phyloP scores from a whole-genome alignment of 2,888 invertebrate genomes.

The Hartigia nigra region DNA sequence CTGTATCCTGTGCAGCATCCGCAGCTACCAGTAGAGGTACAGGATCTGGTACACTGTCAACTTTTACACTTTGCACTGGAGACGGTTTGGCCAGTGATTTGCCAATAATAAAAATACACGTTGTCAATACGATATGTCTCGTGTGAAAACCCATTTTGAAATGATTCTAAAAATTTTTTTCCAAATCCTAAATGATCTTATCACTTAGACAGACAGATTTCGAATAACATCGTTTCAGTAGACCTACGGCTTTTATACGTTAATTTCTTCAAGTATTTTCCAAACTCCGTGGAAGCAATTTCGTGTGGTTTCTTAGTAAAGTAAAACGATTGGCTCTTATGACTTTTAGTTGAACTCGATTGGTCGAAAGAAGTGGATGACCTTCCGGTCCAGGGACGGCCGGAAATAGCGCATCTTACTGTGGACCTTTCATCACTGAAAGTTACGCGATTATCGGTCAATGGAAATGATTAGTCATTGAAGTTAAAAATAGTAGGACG shows the following conservation, averaged over 20 bases:
- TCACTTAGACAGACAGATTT: neutral
- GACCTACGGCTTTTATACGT: neutral
- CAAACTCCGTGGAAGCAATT: neutral
- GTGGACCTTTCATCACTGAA: neutral
- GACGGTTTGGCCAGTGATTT: neutral
- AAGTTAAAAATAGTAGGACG: neutral
- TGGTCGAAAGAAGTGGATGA: conserved; percentile 30
- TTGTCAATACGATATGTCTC: neutral
- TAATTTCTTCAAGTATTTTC: neutral
- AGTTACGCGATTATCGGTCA: neutral
- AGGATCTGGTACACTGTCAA: neutral
- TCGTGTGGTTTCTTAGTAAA: neutral
- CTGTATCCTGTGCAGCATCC: neutral
- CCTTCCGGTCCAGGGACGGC: conserved; percentile 52
- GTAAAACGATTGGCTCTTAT: neutral
- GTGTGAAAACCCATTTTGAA: neutral
- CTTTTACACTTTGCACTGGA: neutral
- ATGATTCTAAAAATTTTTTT: neutral
- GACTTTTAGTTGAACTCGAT: neutral
- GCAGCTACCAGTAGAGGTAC: neutral
- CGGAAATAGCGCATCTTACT: conserved; percentile 35
- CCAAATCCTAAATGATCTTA: neutral
- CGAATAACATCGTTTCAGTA: neutral
- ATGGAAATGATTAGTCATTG: neutral
- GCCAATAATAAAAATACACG: neutral